These are phyloP conservation scores for Lasius fuliginosus DNA, from an alignment of 2,888 invertebrate genomes.

Conservation along the genomic window DNA sequence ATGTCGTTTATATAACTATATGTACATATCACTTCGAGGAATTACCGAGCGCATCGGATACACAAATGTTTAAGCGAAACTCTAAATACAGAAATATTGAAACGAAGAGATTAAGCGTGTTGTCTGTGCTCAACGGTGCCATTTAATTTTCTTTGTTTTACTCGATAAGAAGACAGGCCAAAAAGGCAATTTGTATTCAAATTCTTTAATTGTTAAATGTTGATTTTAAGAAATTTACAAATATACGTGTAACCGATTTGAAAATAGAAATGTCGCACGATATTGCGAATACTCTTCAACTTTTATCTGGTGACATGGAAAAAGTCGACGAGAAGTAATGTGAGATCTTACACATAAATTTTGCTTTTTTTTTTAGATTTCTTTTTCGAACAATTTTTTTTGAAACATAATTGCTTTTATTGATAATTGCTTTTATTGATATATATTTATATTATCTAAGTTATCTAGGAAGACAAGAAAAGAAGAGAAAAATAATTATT, in stretches of 20 bases:
- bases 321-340: conserved; percentile 15
- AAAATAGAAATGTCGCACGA: conserved; percentile 5
- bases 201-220: conserved; percentile 7
- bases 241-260: background rate
- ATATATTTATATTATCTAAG: background rate
- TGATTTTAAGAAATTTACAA: background rate
- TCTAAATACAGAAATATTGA: conserved; percentile 1
- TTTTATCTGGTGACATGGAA: background rate
- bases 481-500: background rate
- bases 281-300: conserved; percentile 3
- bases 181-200: conserved; percentile 6
- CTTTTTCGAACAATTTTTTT: background rate
- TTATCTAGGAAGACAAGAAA: background rate
- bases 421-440: background rate
- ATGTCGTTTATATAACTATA: conserved; percentile 43
- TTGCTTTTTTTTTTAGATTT: conserved; percentile 20
- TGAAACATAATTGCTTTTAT: background rate
- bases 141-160: conserved; percentile 12
- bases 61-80: conserved; percentile 33
- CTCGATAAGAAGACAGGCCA: conserved; percentile 23
- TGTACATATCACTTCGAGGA: conserved; percentile 51
- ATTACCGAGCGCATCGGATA: conserved; percentile 43
- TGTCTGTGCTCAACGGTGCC: conserved; percentile 35
- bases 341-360: background rate
- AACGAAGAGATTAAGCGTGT: conserved; percentile 8